Percentiles rank a stretch among this genome's conserved stretches.
Evolutionary conservation across 2,888 invertebrate genomes (phyloP).

Genomic region (Hoplodrina blanda): DNA sequence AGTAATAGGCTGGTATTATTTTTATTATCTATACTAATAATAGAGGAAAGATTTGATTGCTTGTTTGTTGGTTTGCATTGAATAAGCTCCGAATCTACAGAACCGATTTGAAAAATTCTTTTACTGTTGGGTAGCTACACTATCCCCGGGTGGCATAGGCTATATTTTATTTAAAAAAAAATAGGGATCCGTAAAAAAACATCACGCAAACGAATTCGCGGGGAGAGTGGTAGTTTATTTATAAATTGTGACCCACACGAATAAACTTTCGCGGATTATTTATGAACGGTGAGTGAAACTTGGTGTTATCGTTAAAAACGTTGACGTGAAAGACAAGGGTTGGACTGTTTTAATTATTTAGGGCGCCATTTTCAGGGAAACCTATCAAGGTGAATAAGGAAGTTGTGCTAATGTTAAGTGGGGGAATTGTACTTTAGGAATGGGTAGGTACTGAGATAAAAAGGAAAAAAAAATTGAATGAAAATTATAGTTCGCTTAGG

Average conservation of each 20-base stretch:
- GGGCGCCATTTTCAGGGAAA: constrained; percentile 48
- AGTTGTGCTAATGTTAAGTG: constrained; percentile 44
- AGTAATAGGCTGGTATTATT: no score
- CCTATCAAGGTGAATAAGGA: constrained; percentile 56
- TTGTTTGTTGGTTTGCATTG: no score
- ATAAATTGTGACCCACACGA: constrained; percentile 59
- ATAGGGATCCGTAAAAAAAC: no score
- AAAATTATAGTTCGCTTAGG: no score
- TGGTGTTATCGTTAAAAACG: constrained; percentile 67
- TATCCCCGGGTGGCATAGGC: no score
- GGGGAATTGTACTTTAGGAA: constrained; percentile 18
- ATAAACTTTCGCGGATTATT: constrained; percentile 62
- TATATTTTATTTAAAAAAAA: no score
- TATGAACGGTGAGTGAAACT: constrained; percentile 67
- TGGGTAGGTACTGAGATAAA: not conserved
- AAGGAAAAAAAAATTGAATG: not conserved
- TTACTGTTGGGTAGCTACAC: no score
- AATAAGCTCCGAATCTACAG: no score
- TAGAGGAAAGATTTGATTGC: no score
- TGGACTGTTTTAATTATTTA: constrained; percentile 49
- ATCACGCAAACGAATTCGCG: no score
- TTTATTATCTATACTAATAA: no score
- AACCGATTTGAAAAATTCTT: no score
- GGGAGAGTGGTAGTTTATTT: constrained; percentile 24
- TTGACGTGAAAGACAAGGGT: constrained; percentile 55